A percentile compares a stretch with the other conserved stretches of the same genome.
phyloP scores from a whole-genome alignment of 53 echinoderm and acorn worm species.

The Henricia sp. region DNA sequence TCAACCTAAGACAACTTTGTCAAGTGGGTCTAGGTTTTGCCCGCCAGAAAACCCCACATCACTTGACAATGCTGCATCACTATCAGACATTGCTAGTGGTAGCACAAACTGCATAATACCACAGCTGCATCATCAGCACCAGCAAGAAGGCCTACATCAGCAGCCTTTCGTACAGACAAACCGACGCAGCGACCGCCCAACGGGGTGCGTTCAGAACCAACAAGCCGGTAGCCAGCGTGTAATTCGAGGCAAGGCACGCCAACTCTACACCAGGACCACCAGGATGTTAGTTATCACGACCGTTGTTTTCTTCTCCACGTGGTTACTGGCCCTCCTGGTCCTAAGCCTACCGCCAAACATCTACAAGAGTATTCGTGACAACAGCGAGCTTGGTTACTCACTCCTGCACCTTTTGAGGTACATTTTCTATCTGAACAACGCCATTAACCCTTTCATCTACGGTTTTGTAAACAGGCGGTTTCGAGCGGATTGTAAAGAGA shows the following conservation, averaged over 20 bases:
- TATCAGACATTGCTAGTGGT: no score
- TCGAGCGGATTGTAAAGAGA: conserved; percentile 12
- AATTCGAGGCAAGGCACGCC: neutral
- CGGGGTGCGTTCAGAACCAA: neutral
- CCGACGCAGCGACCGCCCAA: neutral
- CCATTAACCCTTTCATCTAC: conserved; percentile 50
- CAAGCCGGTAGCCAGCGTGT: neutral
- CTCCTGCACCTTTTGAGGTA: neutral
- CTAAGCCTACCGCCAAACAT: neutral
- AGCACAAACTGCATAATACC: no score
- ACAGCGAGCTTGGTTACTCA: neutral
- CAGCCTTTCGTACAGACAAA: neutral
- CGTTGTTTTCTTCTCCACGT: neutral
- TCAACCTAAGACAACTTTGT: no score
- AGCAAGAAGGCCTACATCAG: neutral
- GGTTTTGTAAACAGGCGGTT: conserved; percentile 27
- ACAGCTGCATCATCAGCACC: neutral
- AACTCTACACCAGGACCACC: neutral
- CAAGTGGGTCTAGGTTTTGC: no score
- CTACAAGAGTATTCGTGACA: neutral
- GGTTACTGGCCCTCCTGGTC: neutral
- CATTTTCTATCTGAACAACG: conserved; percentile 24
- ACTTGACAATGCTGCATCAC: no score
- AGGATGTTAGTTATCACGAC: neutral
- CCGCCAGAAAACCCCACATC: no score